Evolutionary conservation across 2,113 vertebrate species (phyloP).

Genomic region (Eudyptes chrysolophus): DNA sequence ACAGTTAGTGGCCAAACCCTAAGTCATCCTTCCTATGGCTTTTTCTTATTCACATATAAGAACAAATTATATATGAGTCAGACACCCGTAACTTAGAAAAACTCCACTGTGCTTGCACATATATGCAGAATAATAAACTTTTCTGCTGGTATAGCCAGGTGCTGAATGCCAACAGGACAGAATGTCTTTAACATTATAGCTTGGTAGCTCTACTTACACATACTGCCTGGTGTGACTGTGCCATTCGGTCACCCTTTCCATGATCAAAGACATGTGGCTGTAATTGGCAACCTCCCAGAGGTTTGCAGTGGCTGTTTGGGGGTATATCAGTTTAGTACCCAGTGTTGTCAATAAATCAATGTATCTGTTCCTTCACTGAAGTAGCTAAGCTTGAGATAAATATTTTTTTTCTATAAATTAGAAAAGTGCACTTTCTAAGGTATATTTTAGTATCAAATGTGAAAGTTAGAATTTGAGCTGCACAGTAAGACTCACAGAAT

Average conservation of each 20-base stretch:
- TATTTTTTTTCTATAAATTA: neutral
- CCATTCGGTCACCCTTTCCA: neutral
- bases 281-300: neutral
- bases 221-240: neutral
- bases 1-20: neutral
- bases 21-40: neutral
- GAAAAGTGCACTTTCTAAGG: neutral
- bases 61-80: neutral
- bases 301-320: neutral
- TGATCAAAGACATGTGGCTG: neutral
- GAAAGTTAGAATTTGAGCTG: neutral
- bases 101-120: neutral
- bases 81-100: neutral
- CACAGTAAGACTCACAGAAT: neutral
- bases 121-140: neutral
- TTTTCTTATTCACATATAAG: neutral
- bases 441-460: neutral
- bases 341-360: neutral
- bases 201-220: neutral
- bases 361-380: neutral
- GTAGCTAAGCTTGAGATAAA: neutral
- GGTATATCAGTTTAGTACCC: neutral
- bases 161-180: neutral
- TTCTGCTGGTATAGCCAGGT: neutral
- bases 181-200: neutral